Evolutionary conservation across 2,888 invertebrate species (phyloP).

Genomic region (Geophilus truncorum): DNA sequence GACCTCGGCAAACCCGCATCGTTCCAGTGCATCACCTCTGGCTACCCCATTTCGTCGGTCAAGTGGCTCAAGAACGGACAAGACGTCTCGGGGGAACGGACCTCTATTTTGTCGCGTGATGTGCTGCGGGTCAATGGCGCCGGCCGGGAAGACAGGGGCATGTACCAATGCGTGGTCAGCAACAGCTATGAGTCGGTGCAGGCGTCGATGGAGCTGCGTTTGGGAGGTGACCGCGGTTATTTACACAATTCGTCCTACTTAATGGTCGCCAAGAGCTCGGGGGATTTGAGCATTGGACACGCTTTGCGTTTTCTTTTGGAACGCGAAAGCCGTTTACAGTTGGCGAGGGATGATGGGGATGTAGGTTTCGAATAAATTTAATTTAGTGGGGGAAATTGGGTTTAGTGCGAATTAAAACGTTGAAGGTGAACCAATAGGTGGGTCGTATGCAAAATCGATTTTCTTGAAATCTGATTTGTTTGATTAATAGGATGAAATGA

Average conservation of each 20-base stretch:
- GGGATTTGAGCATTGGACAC: slow-evolving; percentile 7
- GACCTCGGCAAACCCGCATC: slow-evolving; percentile 46
- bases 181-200: slow-evolving; percentile 44
- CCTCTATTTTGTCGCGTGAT: slow-evolving; percentile 3
- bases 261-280: neutral
- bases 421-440: neutral
- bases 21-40: slow-evolving; percentile 46
- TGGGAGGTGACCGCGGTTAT: slow-evolving; percentile 44
- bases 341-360: neutral
- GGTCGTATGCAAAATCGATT: too few species aligned
- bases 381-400: too few species aligned
- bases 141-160: slow-evolving; percentile 46
- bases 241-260: slow-evolving; percentile 1
- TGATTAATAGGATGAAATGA: too few species aligned
- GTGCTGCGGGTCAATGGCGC: slow-evolving; percentile 30
- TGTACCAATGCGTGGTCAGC: slow-evolving; percentile 48
- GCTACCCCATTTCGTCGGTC: slow-evolving; percentile 39
- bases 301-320: neutral
- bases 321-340: neutral
- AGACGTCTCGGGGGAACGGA: slow-evolving; percentile 38
- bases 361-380: too few species aligned
- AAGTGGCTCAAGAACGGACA: slow-evolving; percentile 48
- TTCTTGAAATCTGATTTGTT: too few species aligned
- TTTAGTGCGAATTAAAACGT: neutral
- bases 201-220: slow-evolving; percentile 45